phyloP scores from a whole-genome alignment of 2,888 invertebrate genomes.

The Lapara coniferarum region DNA sequence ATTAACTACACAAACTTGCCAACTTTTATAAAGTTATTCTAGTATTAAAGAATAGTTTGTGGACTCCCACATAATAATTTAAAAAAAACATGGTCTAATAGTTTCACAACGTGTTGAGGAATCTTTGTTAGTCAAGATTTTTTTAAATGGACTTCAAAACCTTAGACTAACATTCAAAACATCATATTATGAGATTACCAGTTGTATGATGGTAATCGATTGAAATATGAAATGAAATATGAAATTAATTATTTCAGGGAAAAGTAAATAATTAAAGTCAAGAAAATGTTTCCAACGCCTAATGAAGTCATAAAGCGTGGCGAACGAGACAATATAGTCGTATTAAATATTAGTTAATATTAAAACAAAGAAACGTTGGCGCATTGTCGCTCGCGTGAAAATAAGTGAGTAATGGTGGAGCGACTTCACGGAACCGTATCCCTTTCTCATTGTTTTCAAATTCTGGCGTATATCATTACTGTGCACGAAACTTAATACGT shows the following conservation, averaged over 20 bases:
- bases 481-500: conserved; percentile 21
- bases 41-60: conserved; percentile 11
- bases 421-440: conserved; percentile 18
- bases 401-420: conserved; percentile 19
- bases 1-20: conserved; percentile 17
- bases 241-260: no score
- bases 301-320: not conserved
- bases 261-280: not conserved
- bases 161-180: no score
- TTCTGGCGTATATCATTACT: conserved; percentile 24
- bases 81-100: not conserved
- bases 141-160: no score
- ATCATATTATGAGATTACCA: no score
- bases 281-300: not conserved
- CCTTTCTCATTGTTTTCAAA: conserved; percentile 20
- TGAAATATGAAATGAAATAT: no score
- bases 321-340: conserved; percentile 8
- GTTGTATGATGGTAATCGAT: no score
- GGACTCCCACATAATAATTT: conserved; percentile 9
- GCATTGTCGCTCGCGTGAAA: conserved; percentile 13
- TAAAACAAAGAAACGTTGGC: conserved; percentile 17
- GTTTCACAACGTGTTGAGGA: not conserved
- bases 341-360: conserved; percentile 19
- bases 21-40: conserved; percentile 23
- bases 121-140: not conserved